phyloP scores from a whole-genome alignment of 2,888 invertebrate genomes.

The Epinotia brunnichana region DNA sequence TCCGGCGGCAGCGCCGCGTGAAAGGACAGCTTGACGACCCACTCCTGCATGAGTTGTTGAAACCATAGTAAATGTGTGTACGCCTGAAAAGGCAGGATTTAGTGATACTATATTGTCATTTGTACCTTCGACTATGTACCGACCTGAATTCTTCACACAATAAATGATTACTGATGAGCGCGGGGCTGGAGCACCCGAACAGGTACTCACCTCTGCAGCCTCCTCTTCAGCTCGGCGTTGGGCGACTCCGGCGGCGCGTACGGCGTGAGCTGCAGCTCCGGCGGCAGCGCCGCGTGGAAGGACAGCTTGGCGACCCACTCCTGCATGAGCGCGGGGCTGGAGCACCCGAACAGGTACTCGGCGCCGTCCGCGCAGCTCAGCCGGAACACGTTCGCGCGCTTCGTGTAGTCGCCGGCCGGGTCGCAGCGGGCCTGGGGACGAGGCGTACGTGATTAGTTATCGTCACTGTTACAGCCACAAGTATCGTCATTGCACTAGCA shows the following conservation, averaged over 20 bases:
- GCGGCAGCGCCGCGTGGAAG: slow-evolving; percentile 96
- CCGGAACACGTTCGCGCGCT: slow-evolving; percentile 96
- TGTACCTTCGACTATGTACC: too few species aligned
- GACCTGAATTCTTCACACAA: too few species aligned
- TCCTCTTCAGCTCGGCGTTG: slow-evolving; percentile 67
- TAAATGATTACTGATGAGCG: too few species aligned
- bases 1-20: slow-evolving; percentile 96
- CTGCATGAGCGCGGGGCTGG: slow-evolving; percentile 88
- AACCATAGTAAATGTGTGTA: too few species aligned
- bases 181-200: slow-evolving; percentile 89
- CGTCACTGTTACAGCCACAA: too few species aligned
- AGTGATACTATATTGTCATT: too few species aligned
- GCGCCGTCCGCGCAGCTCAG: slow-evolving; percentile 94
- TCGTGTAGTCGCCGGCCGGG: slow-evolving; percentile 96
- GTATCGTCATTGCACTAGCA: too few species aligned
- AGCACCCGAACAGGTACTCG: slow-evolving; percentile 94
- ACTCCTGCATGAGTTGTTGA: slow-evolving; percentile 94
- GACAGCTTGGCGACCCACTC: slow-evolving; percentile 97
- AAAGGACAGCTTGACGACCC: slow-evolving; percentile 96
- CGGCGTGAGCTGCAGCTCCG: slow-evolving; percentile 93
- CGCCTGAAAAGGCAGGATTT: too few species aligned
- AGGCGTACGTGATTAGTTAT: slow-evolving; percentile 26
- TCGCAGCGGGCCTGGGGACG: slow-evolving; percentile 89
- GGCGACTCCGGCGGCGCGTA: slow-evolving; percentile 85
- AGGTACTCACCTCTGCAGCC: slow-evolving; percentile 89